A percentile compares a stretch with the other conserved stretches of the same genome.
Evolutionary conservation across 2,888 invertebrate genomes (phyloP).

Genomic region (Plagodis pulveraria): DNA sequence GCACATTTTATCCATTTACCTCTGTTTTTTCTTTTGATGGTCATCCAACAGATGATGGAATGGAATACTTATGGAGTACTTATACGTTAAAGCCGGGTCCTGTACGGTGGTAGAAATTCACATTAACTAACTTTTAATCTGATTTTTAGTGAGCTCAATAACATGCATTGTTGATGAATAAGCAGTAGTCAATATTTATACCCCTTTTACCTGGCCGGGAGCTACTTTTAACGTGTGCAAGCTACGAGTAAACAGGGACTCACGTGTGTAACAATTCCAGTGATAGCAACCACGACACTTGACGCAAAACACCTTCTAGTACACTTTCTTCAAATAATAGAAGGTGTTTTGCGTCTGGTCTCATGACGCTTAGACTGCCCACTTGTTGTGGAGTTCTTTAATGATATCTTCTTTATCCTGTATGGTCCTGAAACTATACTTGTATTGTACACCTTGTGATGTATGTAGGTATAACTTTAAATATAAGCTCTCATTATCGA

Average conservation of each 20-base stretch:
- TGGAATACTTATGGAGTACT: too few relatives aligned
- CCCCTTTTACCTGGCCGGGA: too few relatives aligned
- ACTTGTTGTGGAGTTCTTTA: background rate
- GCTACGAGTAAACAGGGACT: constrained; percentile 4
- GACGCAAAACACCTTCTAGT: constrained; percentile 30
- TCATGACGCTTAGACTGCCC: background rate
- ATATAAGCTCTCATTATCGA: too few relatives aligned
- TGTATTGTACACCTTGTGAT: too few relatives aligned
- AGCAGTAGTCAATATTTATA: too few relatives aligned
- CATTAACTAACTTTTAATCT: too few relatives aligned
- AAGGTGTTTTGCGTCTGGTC: constrained; percentile 23
- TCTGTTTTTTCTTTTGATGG: too few relatives aligned
- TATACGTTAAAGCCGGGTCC: too few relatives aligned
- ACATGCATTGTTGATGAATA: background rate
- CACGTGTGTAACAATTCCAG: constrained; percentile 3
- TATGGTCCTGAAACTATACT: constrained; percentile 3
- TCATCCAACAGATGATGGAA: too few relatives aligned
- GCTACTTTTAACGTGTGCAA: background rate
- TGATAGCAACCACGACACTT: constrained; percentile 12
- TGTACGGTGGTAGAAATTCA: too few relatives aligned
- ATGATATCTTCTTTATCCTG: background rate
- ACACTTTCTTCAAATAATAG: constrained; percentile 17
- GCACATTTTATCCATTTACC: too few relatives aligned
- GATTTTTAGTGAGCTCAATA: background rate
- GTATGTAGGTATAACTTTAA: too few relatives aligned